Evolutionary conservation across 2,888 invertebrate species (phyloP), one percentile per base, ranked within the genome.

Genomic region (Sinopyrophorus schimmeli): DNA sequence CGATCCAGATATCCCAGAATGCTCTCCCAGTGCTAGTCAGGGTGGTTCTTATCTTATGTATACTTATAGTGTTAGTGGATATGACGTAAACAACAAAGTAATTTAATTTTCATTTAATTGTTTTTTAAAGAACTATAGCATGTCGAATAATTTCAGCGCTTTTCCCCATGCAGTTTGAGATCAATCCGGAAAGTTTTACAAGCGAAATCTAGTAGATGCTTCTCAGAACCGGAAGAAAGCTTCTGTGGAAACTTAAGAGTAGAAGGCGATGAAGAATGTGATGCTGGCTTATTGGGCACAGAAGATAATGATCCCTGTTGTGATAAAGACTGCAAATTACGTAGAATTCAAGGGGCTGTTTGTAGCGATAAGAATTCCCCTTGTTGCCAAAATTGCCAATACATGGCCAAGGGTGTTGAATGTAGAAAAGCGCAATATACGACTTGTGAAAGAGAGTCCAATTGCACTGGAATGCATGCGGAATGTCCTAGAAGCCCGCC

Each of bases 341-440:
- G 91, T 34, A 81, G 85, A 56, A 84, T 80, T 65, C 84, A 87
- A 67, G 88, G 88, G n/a, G 92, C 94, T 10, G 87, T 87, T 52
- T 96, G 96, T 80, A 95, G 96, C 70, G 96, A 96, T 71, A 92
- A 93, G 74, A 97, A 98, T 74, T 93, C 93, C 0, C 93, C 94
- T 3, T 97, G 97, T 69, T 97, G 97, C 69, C 86, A 89, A 71
- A 86, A 87, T 61, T 97, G 97, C 68, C 87, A 89, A 66, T 92
- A 86, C 70, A 92, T 94, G 78, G 81, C 85, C 35, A 78, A 82
- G 3, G 89, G 87, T 5, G 81, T 88, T 26, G 91, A 91, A 70
- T 96, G 96, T 66, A 82, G 93, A 37, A 92, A 93, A 66, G 91
- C 92, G 1, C 92, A 93, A 68, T 87, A 89, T 65, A 87, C 91